A percentile compares a stretch with the other conserved stretches of the same genome.
Conservation (phyloP, 2,888 invertebrate species). For the Eupithecia exiguata region DNA sequence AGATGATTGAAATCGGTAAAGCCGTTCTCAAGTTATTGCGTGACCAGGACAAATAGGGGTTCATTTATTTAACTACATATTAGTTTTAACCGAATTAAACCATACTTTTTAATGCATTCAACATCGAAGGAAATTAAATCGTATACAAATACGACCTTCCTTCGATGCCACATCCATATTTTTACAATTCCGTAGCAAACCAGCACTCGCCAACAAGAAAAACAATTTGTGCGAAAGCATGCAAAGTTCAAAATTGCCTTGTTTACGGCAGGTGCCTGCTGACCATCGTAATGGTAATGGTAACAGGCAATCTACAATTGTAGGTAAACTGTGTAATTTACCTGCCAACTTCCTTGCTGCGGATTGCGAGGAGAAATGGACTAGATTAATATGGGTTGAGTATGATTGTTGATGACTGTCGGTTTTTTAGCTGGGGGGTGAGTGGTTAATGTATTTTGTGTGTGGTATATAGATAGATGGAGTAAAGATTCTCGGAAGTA, state of each 20-base stretch:
- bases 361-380: constrained; percentile 32
- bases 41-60: too few species aligned
- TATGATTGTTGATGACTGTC: constrained; percentile 14
- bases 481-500: too few species aligned
- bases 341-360: constrained; percentile 62
- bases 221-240: constrained; percentile 69
- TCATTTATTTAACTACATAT: too few species aligned
- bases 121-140: too few species aligned
- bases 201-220: constrained; percentile 57
- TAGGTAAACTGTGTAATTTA: constrained; percentile 69
- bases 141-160: too few species aligned
- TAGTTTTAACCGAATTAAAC: too few species aligned
- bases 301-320: constrained; percentile 61
- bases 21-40: too few species aligned
- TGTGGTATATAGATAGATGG: neutral
- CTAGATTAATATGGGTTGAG: constrained; percentile 18
- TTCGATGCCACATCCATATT: constrained; percentile 43
- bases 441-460: neutral
- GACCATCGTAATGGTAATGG: constrained; percentile 48
- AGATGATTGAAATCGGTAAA: too few species aligned
- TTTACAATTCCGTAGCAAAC: constrained; percentile 24
- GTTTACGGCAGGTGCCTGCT: constrained; percentile 70
- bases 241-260: constrained; percentile 70
- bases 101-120: too few species aligned
- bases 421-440: neutral